Evolutionary conservation across 2,888 invertebrate genomes (phyloP).

Genomic region (Lymantria monacha): DNA sequence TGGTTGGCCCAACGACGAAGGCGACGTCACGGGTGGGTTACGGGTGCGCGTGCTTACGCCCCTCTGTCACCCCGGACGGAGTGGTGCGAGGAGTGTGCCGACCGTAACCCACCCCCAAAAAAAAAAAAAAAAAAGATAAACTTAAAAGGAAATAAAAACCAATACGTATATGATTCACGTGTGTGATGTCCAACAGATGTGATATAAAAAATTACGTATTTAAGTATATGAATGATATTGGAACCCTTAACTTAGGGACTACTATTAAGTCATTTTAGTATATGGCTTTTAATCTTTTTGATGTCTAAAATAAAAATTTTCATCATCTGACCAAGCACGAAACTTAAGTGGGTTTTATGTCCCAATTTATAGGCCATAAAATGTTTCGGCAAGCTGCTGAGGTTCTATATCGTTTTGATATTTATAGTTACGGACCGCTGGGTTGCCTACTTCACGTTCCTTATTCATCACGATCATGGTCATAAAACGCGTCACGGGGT

Average conservation of each 20-base stretch:
- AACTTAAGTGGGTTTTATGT: not conserved
- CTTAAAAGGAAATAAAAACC: not conserved
- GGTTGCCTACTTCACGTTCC: too few relatives aligned
- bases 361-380: not conserved
- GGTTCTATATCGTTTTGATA: not conserved
- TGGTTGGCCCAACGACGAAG: too few relatives aligned
- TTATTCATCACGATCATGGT: not conserved
- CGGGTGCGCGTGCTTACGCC: too few relatives aligned
- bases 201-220: too few relatives aligned
- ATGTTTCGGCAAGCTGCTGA: not conserved
- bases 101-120: too few relatives aligned
- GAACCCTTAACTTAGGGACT: not conserved
- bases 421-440: too few relatives aligned
- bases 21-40: too few relatives aligned
- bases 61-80: too few relatives aligned
- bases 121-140: too few relatives aligned
- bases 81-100: too few relatives aligned
- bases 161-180: not conserved
- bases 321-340: not conserved
- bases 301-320: not conserved
- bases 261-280: not conserved
- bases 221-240: too few relatives aligned
- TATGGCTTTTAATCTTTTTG: not conserved
- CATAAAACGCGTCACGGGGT: not conserved
- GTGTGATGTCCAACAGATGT: not conserved